phyloP scores from a whole-genome alignment of 1,140 invertebrate species.

The Hylyphantes graminicola region DNA sequence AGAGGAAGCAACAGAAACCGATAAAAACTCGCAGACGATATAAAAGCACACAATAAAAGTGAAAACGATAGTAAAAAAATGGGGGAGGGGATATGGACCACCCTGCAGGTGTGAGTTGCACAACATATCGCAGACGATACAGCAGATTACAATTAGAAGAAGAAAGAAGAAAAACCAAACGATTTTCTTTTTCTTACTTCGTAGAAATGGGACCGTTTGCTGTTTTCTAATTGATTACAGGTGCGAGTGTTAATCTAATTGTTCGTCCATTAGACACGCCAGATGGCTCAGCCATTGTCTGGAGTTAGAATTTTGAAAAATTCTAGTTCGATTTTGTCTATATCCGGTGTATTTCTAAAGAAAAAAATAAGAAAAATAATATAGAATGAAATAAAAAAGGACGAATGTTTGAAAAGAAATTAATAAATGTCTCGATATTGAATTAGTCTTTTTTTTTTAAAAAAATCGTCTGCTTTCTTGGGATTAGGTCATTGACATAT shows the following conservation, averaged over 20 bases:
- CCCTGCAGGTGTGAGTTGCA: constrained; percentile 9
- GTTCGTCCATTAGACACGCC: constrained; percentile 11
- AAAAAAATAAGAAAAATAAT: no score
- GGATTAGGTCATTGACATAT: no score
- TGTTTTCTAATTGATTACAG: constrained; percentile 44
- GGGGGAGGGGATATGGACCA: background rate
- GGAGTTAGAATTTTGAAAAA: no score
- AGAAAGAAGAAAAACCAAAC: background rate
- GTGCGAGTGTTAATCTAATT: constrained; percentile 32
- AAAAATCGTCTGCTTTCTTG: no score
- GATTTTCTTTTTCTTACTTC: background rate
- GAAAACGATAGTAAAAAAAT: constrained; percentile 20
- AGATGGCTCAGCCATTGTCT: no score
- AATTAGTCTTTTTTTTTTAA: no score
- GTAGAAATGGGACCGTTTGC: background rate
- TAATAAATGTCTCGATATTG: no score
- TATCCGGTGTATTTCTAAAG: no score
- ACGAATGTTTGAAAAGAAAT: no score
- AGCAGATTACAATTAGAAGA: background rate
- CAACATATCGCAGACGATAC: background rate
- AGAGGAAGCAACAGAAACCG: constrained; percentile 17
- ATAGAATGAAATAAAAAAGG: no score
- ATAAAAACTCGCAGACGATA: constrained; percentile 12
- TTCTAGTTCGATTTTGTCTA: no score
- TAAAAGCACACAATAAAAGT: background rate